A percentile compares a stretch with the other conserved stretches of the same genome.
These are phyloP conservation scores for Neogale vison DNA, from an alignment of 2,113 vertebrate species.

Conservation along the genomic window DNA sequence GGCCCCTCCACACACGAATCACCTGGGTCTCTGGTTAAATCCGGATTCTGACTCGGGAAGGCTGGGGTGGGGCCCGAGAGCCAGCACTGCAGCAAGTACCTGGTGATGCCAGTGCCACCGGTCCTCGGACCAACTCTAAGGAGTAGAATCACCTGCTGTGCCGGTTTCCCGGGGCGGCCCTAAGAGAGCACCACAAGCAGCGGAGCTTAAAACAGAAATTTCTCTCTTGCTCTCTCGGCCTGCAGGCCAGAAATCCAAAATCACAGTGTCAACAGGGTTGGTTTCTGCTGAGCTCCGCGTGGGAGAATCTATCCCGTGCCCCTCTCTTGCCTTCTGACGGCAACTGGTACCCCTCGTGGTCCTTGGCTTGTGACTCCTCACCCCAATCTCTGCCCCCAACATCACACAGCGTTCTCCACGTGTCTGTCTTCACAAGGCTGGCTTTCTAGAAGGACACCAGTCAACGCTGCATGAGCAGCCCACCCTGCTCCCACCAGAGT, in stretches of 20 bases:
- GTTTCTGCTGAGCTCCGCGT: background rate
- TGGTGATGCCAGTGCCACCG: background rate
- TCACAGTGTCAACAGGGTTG: background rate
- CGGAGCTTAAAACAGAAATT: background rate
- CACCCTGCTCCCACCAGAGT: background rate
- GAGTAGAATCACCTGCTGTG: background rate
- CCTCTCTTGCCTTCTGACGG: background rate
- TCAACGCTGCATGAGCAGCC: background rate
- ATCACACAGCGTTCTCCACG: background rate
- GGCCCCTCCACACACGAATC: background rate
- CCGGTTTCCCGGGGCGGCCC: background rate
- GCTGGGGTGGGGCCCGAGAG: background rate
- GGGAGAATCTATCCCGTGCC: no score
- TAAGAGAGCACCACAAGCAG: background rate
- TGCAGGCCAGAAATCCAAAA: background rate
- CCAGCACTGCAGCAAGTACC: background rate
- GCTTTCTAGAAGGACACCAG: background rate
- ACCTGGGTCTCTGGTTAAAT: background rate
- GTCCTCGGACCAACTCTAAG: background rate
- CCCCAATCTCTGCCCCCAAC: background rate
- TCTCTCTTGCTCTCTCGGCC: background rate
- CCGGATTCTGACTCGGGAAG: background rate
- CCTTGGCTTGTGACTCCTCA: background rate
- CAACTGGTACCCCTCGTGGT: background rate
- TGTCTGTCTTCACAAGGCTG: background rate